phyloP scores from a whole-genome alignment of 2,113 vertebrate species.

The Nipponia nippon region DNA sequence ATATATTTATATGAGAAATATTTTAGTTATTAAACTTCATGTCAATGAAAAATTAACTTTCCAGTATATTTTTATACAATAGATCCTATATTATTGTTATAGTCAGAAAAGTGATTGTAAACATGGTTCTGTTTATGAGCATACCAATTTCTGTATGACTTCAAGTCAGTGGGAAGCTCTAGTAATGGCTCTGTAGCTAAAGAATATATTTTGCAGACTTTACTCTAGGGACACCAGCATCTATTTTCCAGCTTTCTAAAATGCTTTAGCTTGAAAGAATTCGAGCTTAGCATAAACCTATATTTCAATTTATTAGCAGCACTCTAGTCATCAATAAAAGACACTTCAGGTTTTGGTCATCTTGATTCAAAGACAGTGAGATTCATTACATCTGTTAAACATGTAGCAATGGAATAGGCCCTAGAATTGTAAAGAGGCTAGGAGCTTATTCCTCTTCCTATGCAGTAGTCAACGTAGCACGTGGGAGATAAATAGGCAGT shows the following conservation, averaged over 20 bases:
- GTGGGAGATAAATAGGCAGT: not conserved
- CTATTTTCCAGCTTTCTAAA: not conserved
- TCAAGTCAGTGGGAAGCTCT: not conserved
- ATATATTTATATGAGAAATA: not conserved
- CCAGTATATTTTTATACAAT: not conserved
- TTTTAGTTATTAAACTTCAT: not conserved
- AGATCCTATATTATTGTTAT: not conserved
- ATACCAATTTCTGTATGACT: not conserved
- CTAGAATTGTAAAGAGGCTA: not conserved
- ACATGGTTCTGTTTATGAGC: conserved; percentile 4
- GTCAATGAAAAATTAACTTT: not conserved
- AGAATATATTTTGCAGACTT: not conserved
- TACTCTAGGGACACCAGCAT: not conserved
- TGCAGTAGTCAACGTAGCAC: not conserved
- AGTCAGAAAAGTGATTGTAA: not conserved
- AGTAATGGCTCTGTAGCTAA: not conserved
- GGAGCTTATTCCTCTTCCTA: not conserved
- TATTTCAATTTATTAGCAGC: not conserved
- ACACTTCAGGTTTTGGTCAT: not conserved
- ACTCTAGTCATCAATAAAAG: not conserved
- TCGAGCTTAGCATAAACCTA: not conserved
- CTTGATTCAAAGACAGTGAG: not conserved
- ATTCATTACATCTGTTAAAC: not conserved
- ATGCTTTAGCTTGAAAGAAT: not conserved
- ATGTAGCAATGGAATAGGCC: not conserved